phyloP scores from a whole-genome alignment of 1,140 invertebrate genomes.

The Chelonus insularis region DNA sequence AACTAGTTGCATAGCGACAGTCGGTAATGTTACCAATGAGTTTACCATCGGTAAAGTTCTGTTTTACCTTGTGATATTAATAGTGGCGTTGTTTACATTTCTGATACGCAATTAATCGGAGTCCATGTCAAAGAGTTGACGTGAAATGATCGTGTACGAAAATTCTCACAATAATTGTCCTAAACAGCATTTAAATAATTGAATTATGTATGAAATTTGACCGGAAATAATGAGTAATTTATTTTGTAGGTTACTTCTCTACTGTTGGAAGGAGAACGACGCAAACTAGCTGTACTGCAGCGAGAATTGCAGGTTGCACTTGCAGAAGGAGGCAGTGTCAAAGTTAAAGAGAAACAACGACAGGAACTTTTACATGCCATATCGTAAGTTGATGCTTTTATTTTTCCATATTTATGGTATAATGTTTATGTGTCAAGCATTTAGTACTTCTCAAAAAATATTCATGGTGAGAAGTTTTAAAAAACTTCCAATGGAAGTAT shows the following conservation, averaged over 20 bases:
- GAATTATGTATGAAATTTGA: background rate
- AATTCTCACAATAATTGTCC: no score
- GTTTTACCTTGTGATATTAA: no score
- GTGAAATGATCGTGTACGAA: no score
- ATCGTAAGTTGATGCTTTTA: constrained; percentile 61
- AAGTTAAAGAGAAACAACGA: constrained; percentile 70
- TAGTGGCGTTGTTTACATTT: no score
- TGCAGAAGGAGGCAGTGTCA: constrained; percentile 67
- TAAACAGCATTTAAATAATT: background rate
- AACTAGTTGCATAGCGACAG: no score
- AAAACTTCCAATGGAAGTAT: no score
- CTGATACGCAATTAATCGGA: no score
- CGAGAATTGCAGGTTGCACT: constrained; percentile 67
- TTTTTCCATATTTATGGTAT: background rate
- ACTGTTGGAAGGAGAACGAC: constrained; percentile 69
- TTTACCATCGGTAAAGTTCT: no score
- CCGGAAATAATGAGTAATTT: background rate
- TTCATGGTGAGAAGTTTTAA: no score
- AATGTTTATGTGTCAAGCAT: background rate
- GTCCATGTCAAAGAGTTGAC: no score
- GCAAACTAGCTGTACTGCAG: constrained; percentile 69
- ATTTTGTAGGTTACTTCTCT: constrained; percentile 68
- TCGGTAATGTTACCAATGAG: no score
- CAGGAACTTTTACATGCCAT: constrained; percentile 70
- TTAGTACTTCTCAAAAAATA: no score